Evolutionary conservation across 2,113 vertebrate genomes (phyloP), one percentile per base, ranked within the genome.

Genomic region (Mixornis gularis): DNA sequence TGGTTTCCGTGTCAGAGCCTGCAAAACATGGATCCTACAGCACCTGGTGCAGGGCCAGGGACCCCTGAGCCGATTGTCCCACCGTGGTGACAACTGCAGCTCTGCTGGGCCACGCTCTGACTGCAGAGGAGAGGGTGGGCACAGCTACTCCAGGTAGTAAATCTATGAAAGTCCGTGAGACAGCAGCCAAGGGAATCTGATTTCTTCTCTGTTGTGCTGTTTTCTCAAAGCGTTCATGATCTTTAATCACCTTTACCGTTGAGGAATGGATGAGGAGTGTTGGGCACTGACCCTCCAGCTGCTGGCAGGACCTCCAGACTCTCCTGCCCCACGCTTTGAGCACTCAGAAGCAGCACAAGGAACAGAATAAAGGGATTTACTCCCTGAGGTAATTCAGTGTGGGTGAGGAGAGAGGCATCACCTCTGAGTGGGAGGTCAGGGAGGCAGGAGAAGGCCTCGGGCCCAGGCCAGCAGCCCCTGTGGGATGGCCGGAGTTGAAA

Each of bases 21-120:
- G 51, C 4, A n/a, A 32, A 60, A 27, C 0, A 1, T 6, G 21
- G 25, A 26, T 34, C 44, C 34, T 11, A 3, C 56, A 3, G 2
- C 18, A 22, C 6, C 4, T 30, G 30, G 63, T 7, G 55, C 29
- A 77, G 20, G 53, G 29, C 5, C 34, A 6, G 71, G 21, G 38
- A 8, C 10, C 48, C 29, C 24, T 34, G 74, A 43, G 9, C 66
- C 15, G 16, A 12, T 9, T 22, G 13, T 8, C 4, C 6, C 43
- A 9, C 48, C 44, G 0, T 11, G 43, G 32, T 32, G 20, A 3
- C 0, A 6, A 3, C 13, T 5, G 36, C 8, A 48, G 24, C 65
- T 10, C 36, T 27, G 34, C 41, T 40, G 41, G 29, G 11, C 10
- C 4, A 79, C 13, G 36, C 51, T 63, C 20, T 25, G 58, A 4